Percentiles rank a stretch among this genome's conserved stretches.
Conservation (phyloP, 2,113 vertebrate genomes). For the Microtus pennsylvanicus region DNA sequence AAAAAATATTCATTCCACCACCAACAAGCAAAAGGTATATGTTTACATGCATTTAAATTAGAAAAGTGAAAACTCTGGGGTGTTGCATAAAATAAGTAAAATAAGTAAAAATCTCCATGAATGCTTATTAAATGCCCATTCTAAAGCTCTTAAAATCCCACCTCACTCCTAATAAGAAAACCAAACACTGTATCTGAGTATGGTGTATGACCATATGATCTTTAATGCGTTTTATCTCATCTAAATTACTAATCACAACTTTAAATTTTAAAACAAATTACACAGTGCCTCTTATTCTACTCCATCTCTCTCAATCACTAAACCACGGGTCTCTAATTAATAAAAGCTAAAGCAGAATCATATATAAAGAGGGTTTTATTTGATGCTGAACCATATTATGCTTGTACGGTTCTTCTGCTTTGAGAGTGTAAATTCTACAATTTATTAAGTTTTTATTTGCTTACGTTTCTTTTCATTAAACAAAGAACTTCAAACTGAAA, state of each 20-base stretch:
- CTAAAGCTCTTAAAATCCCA: background rate
- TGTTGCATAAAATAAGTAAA: background rate
- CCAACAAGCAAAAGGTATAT: background rate
- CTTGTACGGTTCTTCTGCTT: background rate
- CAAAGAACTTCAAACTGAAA: background rate
- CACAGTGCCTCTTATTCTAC: accelerated
- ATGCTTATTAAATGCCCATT: background rate
- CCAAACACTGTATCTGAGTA: background rate
- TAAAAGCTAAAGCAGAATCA: background rate
- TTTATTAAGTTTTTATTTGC: background rate
- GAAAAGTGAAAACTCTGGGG: background rate
- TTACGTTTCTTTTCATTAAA: background rate
- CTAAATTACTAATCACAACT: background rate
- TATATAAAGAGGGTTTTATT: accelerated
- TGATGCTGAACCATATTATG: accelerated
- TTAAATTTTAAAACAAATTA: background rate
- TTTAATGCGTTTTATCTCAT: background rate
- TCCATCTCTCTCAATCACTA: background rate
- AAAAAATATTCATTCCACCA: background rate
- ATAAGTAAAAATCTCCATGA: background rate
- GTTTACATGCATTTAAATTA: background rate
- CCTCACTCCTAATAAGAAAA: background rate
- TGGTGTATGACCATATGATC: background rate
- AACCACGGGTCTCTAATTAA: accelerated
- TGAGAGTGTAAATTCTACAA: background rate